Conservation (phyloP, 2,113 vertebrate genomes). For the Tricholaema leucomelas region DNA sequence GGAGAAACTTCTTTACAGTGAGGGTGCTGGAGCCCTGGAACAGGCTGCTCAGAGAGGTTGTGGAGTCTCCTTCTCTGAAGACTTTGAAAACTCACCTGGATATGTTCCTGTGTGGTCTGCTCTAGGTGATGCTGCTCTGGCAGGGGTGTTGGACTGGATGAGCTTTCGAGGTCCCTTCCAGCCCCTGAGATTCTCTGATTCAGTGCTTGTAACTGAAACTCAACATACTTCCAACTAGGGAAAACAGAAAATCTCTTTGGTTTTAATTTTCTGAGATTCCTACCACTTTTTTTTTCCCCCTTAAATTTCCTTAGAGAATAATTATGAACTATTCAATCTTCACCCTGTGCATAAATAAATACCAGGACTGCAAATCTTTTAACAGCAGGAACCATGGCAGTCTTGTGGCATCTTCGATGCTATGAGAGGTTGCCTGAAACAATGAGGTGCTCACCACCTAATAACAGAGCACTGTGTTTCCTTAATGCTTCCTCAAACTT, state of each 20-base stretch:
- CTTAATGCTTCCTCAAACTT: not conserved
- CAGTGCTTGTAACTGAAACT: not conserved
- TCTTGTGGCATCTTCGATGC: not conserved
- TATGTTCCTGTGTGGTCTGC: too few species aligned
- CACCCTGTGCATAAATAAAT: not conserved
- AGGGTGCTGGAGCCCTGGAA: too few species aligned
- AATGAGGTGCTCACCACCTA: not conserved
- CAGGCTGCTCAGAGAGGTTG: too few species aligned
- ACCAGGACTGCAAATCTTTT: not conserved
- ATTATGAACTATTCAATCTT: not conserved
- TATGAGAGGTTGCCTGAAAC: not conserved
- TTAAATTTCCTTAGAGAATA: not conserved
- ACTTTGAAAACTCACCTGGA: too few species aligned
- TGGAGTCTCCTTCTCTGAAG: too few species aligned
- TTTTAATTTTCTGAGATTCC: not conserved
- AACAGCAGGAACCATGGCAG: not conserved
- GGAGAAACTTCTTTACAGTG: too few species aligned
- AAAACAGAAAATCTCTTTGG: not conserved
- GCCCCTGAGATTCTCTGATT: too few species aligned
- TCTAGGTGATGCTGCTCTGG: too few species aligned
- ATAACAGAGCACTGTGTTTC: not conserved
- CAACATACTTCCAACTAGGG: rapidly evolving
- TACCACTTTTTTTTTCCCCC: not conserved
- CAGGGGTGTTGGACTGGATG: too few species aligned
- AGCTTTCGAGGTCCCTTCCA: too few species aligned